Evolutionary conservation across 1,140 invertebrate genomes (phyloP), one percentile per base, ranked within the genome.

Genomic region (Cydia fagiglandana): DNA sequence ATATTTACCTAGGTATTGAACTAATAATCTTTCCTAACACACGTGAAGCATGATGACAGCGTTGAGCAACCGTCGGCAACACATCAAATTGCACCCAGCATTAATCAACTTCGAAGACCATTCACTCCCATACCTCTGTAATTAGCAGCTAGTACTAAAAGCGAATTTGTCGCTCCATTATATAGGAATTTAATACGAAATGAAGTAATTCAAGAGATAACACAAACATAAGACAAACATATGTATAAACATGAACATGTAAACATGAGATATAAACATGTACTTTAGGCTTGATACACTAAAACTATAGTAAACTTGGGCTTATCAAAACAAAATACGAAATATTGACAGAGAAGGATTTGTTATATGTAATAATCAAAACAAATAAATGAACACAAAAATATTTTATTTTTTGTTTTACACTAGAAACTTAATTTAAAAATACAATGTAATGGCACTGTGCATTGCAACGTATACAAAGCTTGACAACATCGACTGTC

Each of bases 401-500:
- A 70, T 38, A 70, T 2, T 70, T 38, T 70, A 70, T 70, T 70
- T 45, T 20, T n/a, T 13, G 24, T 12, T 10, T 61, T 61, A 61
- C 1, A 56, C n/a, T 17, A 17, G 28, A 34, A 7, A n/a, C n/a
- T 45, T 41, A 45, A 41, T 10, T 70, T 17, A 17, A 28, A 1
- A 41, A 41, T 38, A 70, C n/a, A 45, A 41, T 38, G 0, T 17
- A 70, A 70, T 70, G 66, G 66, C 66, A 70, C 66, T 38, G 66
- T 38, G 30, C 30, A 70, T 70, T 70, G 66, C 66, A 70, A 7
- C 66, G 66, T 38, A 41, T 70, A 41, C 30, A 38, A 38, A 41
- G 66, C 66, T 70, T 38, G 24, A 66, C 56, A 61, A 70, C 6
- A 38, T 70, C 66, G 30, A 70, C 30, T 68, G 66, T 70, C 66